Evolutionary conservation across 2,797 vertebrate genomes (phyloP), one percentile per base, ranked within the genome.

Genomic region (Bradypodion ventrale): DNA sequence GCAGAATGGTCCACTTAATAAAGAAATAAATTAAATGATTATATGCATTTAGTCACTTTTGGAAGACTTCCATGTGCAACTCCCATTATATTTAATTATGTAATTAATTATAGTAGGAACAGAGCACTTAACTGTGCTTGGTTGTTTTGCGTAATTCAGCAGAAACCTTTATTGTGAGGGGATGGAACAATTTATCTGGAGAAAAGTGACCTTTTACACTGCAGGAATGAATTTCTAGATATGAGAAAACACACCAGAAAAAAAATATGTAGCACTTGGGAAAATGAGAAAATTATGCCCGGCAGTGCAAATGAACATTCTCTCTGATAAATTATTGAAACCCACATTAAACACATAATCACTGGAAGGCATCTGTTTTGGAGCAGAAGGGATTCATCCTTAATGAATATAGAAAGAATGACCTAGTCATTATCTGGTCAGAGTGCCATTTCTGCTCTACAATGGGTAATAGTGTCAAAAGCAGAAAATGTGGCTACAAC

Each of bases 91-190:
- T 46, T 76, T 70, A 85, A 81, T 85, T 68, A 69, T 62, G 23
- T 37, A 75, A 85, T 85, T 75, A 81, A 76, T 81, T 81, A 76
- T 62, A 75, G 60, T 49, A 32, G 35, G 65, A 85, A 76, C 63
- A 80, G 52, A 42, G 10, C 40, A 69, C 37, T 85, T 80, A 49
- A 84, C 56, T 75, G 52, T 70, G n/a, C 62, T 76, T 49, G 40
- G 56, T 49, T 75, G 84, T 44, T 80, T 19, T 80, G 37, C 29
- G 15, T 42, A 59, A 60, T 85, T 80, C 49, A 75, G 63, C 25
- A 62, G 42, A 80, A 75, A 60, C 59, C n/a, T 81, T 76, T 74
- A 76, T 81, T 81, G 49, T 25, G 12, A 81, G n/a, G 25, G 72
- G 16, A 62, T 56, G 70, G 32, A 49, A 4, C 65, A 76, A 76